Evolutionary conservation across 2,888 invertebrate genomes (phyloP).

Genomic region (Adelphocoris suturalis): DNA sequence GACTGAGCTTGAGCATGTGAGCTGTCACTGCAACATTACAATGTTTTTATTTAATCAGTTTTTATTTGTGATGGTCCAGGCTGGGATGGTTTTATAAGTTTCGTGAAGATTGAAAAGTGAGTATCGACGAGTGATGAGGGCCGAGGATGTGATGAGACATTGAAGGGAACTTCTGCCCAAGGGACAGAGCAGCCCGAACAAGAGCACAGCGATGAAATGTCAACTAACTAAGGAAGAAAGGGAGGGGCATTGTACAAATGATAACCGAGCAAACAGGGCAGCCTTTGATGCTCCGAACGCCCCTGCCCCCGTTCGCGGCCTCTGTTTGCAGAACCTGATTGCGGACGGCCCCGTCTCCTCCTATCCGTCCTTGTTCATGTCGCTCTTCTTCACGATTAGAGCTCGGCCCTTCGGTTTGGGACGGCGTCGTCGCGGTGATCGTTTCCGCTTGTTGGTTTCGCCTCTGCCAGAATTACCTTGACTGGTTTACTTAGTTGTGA

Average conservation of each 20-base stretch:
- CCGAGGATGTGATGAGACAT: slow-evolving; percentile 3
- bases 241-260: slow-evolving; percentile 66
- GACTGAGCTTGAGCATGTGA: too few relatives aligned
- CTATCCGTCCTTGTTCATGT: slow-evolving; percentile 17
- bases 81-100: background rate
- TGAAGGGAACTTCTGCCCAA: slow-evolving; percentile 12
- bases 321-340: slow-evolving; percentile 66
- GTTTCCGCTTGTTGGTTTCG: slow-evolving; percentile 14
- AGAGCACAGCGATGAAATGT: slow-evolving; percentile 68
- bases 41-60: too few relatives aligned
- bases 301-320: slow-evolving; percentile 28
- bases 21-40: too few relatives aligned
- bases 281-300: slow-evolving; percentile 49
- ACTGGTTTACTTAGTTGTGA: too few relatives aligned
- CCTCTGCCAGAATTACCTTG: background rate
- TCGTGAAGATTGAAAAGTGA: background rate
- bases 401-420: background rate
- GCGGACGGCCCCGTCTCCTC: slow-evolving; percentile 25
- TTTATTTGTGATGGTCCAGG: too few relatives aligned
- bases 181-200: slow-evolving; percentile 40
- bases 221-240: slow-evolving; percentile 67
- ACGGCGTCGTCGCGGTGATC: background rate
- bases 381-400: slow-evolving; percentile 45
- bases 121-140: background rate
- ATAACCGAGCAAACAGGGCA: slow-evolving; percentile 63